These are phyloP conservation scores for Andricus quercusramuli DNA, from an alignment of 2,888 invertebrate genomes.

Conservation along the genomic window DNA sequence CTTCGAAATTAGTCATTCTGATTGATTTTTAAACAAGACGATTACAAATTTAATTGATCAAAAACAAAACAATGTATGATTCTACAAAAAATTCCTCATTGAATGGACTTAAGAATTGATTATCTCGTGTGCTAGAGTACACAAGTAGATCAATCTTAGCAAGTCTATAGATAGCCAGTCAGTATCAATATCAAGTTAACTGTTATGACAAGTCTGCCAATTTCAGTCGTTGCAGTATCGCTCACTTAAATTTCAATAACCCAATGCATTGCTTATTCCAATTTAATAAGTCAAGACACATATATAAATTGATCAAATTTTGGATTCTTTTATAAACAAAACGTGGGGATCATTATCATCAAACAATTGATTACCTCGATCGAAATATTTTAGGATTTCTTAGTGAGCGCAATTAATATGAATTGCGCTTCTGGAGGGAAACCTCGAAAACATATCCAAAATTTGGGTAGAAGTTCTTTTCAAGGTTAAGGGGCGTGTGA, in stretches of 20 bases:
- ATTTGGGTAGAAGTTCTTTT: slow-evolving; percentile 20
- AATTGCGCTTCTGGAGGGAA: neutral
- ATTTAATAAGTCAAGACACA: neutral
- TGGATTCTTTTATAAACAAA: neutral
- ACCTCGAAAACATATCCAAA: neutral
- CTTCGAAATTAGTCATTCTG: too few relatives aligned
- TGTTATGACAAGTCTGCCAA: neutral
- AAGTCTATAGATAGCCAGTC: neutral
- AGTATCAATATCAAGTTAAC: slow-evolving; percentile 1
- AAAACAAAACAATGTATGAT: too few relatives aligned
- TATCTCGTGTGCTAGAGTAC: neutral
- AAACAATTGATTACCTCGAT: neutral
- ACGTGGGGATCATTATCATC: neutral
- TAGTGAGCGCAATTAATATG: neutral
- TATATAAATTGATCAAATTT: neutral
- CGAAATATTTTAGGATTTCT: neutral
- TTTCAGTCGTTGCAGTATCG: neutral
- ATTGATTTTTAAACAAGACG: too few relatives aligned
- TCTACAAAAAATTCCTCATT: too few relatives aligned
- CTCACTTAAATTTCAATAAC: neutral
- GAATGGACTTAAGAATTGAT: neutral
- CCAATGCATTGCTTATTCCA: neutral
- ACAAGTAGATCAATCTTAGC: neutral
- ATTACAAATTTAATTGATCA: too few relatives aligned
- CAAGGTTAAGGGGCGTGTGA: slow-evolving; percentile 52